A percentile compares a stretch with the other conserved stretches of the same genome.
Evolutionary conservation across 1,140 invertebrate genomes (phyloP).

Genomic region (Eueides isabella): DNA sequence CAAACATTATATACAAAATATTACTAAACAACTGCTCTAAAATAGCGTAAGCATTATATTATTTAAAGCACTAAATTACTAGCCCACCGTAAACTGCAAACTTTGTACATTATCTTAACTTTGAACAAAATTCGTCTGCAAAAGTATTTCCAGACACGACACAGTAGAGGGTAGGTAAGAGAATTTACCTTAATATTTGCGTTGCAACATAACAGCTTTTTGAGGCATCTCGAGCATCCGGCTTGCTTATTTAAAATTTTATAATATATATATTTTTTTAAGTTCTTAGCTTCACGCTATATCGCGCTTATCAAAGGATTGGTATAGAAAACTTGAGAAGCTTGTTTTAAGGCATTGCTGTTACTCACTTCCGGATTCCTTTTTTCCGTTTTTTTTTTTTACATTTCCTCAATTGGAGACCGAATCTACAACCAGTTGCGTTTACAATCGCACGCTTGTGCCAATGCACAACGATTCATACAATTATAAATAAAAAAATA

Average conservation of each 20-base stretch:
- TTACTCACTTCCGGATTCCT: no score
- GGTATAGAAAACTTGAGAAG: no score
- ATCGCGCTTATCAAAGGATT: no score
- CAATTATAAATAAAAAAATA: no score
- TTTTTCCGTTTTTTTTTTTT: no score
- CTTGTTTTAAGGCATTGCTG: no score
- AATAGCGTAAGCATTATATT: background rate
- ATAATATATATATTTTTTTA: background rate
- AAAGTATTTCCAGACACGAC: constrained; percentile 5
- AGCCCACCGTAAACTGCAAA: background rate
- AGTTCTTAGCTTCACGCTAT: no score
- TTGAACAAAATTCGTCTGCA: constrained; percentile 5
- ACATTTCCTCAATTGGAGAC: no score
- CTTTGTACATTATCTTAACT: constrained; percentile 8
- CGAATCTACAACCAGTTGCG: no score
- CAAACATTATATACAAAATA: background rate
- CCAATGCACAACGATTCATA: no score
- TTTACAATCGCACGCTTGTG: no score
- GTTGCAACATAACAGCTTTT: background rate
- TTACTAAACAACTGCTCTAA: background rate
- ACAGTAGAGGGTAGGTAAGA: background rate
- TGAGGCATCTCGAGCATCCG: background rate
- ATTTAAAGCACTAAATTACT: constrained; percentile 7
- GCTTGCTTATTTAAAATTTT: background rate
- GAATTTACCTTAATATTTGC: constrained; percentile 7